Evolutionary conservation across 1,140 invertebrate species (phyloP), one percentile per base, ranked within the genome.

Genomic region (Brachionus koreanus): DNA sequence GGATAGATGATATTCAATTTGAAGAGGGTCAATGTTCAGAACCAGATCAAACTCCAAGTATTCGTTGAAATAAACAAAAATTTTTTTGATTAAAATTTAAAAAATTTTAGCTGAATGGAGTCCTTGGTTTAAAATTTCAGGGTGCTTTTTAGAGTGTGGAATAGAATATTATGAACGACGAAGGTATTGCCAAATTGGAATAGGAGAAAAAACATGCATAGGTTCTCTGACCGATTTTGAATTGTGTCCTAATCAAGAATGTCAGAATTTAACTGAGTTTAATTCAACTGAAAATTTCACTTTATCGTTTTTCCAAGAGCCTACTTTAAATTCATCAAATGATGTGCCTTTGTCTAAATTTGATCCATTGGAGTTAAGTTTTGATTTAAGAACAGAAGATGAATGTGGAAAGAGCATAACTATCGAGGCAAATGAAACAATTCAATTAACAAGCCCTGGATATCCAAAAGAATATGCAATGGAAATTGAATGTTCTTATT

Each of bases 121-220:
- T 12, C 37, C 16, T 25, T 74, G 69, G 69, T 74, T n/a, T 46
- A 25, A 9, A 13, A 10, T 46, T 5, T 74, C 69, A 9, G 69
- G 69, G 25, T 74, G 69, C 43, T 46, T 29, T 46, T 46, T 46
- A 49, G 9, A 43, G 7, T 74, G 69, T 29, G 69, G 69, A 74
- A 25, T 42, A 5, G 69, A 74, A 19, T 74, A 25, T 16, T 74
- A 35, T 39, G 69, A 74, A 74, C 16, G 69, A 74, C 16, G 19
- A 25, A 33, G 69, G 43, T 74, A 43, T 25, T 74, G 69, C n/a
- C 69, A 74, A 46, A 35, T 74, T 29, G 69, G 69, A 33, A 46
- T 19, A 1, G 39, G 42, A 13, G 39, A 46, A 13, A 33, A 46
- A 29, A 9, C 9, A 43, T 74, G 69, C 43, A 16, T 49, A 42